phyloP scores from a whole-genome alignment of 2,888 invertebrate species.

The Dioctria rufipes region DNA sequence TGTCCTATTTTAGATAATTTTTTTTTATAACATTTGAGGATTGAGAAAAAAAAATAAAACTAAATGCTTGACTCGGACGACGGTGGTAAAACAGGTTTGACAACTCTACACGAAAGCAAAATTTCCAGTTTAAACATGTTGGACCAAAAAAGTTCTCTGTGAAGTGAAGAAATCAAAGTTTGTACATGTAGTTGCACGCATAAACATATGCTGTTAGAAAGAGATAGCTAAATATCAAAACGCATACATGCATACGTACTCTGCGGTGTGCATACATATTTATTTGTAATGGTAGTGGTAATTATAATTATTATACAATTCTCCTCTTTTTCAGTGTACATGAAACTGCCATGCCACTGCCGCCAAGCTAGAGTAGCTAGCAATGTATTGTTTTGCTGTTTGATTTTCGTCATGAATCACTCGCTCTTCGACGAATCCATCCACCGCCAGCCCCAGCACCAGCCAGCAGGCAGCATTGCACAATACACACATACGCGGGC shows the following conservation, averaged over 20 bases:
- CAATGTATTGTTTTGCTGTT: constrained; percentile 64
- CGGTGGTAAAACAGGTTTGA: constrained; percentile 47
- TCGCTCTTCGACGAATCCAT: neutral
- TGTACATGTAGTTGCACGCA: neutral
- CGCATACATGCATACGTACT: neutral
- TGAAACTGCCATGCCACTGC: neutral
- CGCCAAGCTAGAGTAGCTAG: neutral
- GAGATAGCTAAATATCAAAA: neutral
- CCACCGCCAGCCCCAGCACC: constrained; percentile 13
- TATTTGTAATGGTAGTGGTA: too few species aligned
- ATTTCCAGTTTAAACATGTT: constrained; percentile 63
- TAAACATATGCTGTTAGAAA: neutral
- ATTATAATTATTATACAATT: too few species aligned
- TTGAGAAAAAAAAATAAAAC: constrained; percentile 8
- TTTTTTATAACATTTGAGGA: constrained; percentile 5
- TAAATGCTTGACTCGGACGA: constrained; percentile 22
- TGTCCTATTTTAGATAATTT: constrained; percentile 48
- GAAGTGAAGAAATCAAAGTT: neutral
- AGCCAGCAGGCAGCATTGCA: constrained; percentile 25
- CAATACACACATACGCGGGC: constrained; percentile 71
- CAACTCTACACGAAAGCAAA: constrained; percentile 54
- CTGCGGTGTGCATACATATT: too few species aligned
- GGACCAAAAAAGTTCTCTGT: neutral
- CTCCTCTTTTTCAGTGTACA: constrained; percentile 1
- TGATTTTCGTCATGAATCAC: constrained; percentile 66